Base-by-base conservation (phyloP, 2,888 invertebrate genomes). In the Halictus ligatus region DNA sequence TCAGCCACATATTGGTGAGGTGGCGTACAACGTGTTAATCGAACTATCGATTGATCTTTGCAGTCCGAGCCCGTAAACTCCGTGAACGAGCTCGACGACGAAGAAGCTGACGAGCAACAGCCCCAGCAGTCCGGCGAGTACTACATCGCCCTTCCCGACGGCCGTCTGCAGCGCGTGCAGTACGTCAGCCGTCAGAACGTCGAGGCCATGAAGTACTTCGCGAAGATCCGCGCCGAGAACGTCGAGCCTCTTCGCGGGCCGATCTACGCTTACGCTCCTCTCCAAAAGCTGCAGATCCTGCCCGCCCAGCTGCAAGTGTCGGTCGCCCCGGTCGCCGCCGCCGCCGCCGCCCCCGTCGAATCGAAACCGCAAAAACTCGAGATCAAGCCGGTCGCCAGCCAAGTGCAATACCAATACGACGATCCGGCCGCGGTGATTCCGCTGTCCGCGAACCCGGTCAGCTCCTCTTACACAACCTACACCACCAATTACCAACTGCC, bases 211-310 rank as follows among this genome's bases (percentile, higher is more conserved):
- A 97, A 96, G 35, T 97, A 96, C 92, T 96, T 96, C 64, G 97
- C 97, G 15, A 96, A 96, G 90, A 95, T 97, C 83, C 96, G 96
- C 76, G 97, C 97, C 92, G 96, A 96, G 91, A 96, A 96, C 89
- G 97, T 97, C 84, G 96, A 97, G 81, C 96, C 96, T 0, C 96
- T 97, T 29, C 96, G 96, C 12, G 96, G 97, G 74, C 97, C 96
- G 50, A 96, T 97, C 71, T 97, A 97, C 93, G 96, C 96, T 92
- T 88, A 95, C 88, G 82, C 93, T 1, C 95, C 95, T 0, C 91
- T 95, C n/a, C 94, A 95, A 85, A 92, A 93, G 79, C 87, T 95
- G 43, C 92, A 94, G 76, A 90, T 94, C 29, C 79, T 93, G 1
- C 94, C 94, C 4, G 87, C 88, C 1, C 86, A 86, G 3, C 85